A percentile compares a stretch with the other conserved stretches of the same genome.
Conservation (phyloP, 2,113 vertebrate species). For the Erythrolamprus reginae region DNA sequence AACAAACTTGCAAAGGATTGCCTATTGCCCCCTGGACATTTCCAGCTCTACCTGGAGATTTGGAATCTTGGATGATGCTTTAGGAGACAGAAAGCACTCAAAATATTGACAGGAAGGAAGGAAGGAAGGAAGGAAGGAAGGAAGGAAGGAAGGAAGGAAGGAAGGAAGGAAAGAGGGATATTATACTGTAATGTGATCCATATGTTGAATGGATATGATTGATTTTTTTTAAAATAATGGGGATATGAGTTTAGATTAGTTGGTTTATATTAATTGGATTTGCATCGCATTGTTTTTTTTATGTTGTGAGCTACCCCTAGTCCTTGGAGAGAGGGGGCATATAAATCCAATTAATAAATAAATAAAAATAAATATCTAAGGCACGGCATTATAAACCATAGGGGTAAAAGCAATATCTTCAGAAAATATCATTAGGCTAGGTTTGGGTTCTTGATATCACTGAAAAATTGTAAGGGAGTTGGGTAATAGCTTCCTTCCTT, state of each 20-base stretch:
- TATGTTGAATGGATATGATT: too few relatives aligned
- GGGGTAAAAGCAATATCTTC: background rate
- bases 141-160: background rate
- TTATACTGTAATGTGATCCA: background rate
- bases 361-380: too few relatives aligned
- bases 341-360: too few relatives aligned
- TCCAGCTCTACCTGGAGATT: background rate
- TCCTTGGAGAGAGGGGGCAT: too few relatives aligned
- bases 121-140: background rate
- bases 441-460: background rate
- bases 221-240: too few relatives aligned
- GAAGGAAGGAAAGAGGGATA: background rate
- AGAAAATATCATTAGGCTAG: background rate
- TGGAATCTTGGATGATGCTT: background rate
- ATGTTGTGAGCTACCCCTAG: too few relatives aligned
- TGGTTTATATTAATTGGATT: too few relatives aligned
- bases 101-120: background rate
- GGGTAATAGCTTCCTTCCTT: slow-evolving; percentile 2
- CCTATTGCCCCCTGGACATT: background rate
- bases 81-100: background rate
- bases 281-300: too few relatives aligned
- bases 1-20: background rate
- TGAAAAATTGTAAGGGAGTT: slow-evolving; percentile 16
- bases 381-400: background rate
- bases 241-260: too few relatives aligned